phyloP scores from a whole-genome alignment of 2,113 vertebrate species.

The Holacanthus passer region DNA sequence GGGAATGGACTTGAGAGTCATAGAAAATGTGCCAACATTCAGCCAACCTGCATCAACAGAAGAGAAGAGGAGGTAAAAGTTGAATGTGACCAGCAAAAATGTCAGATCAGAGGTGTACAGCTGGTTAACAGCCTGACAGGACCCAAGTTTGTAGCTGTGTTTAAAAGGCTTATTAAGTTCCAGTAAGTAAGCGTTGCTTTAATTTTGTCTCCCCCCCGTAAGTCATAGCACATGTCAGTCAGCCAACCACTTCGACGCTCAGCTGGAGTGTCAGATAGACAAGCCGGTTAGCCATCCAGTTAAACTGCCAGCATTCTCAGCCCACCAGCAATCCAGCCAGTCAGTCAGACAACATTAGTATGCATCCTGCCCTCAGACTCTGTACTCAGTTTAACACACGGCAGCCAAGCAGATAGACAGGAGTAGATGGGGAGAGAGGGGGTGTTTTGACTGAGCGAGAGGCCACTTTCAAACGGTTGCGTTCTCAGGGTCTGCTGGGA shows the following conservation, averaged over 20 bases:
- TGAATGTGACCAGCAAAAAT: background rate
- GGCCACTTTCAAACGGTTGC: constrained; percentile 69
- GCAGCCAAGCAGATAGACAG: constrained; percentile 35
- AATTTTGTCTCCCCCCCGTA: constrained; percentile 30
- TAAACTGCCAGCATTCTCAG: constrained; percentile 63
- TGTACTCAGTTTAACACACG: constrained; percentile 43
- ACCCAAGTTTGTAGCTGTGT: background rate
- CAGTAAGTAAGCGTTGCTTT: constrained; percentile 46
- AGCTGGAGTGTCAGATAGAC: constrained; percentile 63
- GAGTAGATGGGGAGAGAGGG: background rate
- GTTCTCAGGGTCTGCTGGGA: constrained; percentile 66
- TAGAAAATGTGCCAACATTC: background rate
- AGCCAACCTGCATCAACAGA: background rate
- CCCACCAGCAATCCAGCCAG: constrained; percentile 61
- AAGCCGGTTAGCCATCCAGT: constrained; percentile 61
- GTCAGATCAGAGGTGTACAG: background rate
- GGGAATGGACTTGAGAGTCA: background rate
- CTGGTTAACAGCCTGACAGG: constrained; percentile 8
- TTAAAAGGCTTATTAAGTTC: constrained; percentile 30
- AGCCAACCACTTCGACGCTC: constrained; percentile 63
- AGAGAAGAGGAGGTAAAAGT: background rate
- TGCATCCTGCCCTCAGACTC: constrained; percentile 63
- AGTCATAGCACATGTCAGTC: constrained; percentile 59
- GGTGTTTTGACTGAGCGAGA: constrained; percentile 58
- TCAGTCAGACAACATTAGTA: constrained; percentile 64